These are phyloP conservation scores for Coregonus ussuriensis DNA, from an alignment of 2,797 vertebrate genomes.

Conservation along the genomic window DNA sequence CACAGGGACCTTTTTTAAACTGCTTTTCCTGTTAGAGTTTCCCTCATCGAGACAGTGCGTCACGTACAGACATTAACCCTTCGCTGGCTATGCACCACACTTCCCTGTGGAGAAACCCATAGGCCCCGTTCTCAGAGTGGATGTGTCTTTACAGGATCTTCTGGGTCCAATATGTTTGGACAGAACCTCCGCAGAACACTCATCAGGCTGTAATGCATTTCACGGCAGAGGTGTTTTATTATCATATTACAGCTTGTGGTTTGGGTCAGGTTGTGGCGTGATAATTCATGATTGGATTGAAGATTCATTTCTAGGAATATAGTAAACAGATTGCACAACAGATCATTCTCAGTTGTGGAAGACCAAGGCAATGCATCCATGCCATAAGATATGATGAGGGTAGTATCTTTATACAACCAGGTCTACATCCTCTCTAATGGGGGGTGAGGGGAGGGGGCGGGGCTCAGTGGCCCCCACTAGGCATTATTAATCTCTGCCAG, in stretches of 20 bases:
- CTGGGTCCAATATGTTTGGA: conserved; percentile 56
- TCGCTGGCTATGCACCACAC: conserved; percentile 43
- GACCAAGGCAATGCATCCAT: background rate
- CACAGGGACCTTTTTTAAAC: conserved; percentile 76
- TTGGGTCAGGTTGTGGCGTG: background rate
- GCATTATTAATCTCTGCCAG: conserved; percentile 76
- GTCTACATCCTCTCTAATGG: conserved; percentile 22
- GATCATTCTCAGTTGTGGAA: background rate
- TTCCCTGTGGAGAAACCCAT: conserved; percentile 50
- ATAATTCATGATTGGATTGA: background rate
- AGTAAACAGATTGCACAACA: background rate
- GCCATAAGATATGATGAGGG: background rate
- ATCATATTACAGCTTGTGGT: conserved; percentile 52
- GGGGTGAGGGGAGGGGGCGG: background rate
- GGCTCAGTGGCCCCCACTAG: conserved; percentile 16
- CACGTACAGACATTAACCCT: conserved; percentile 76
- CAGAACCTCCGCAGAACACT: conserved; percentile 53
- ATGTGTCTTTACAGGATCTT: conserved; percentile 10
- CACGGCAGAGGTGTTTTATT: conserved; percentile 8
- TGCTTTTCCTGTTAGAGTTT: conserved; percentile 79
- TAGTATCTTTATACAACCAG: background rate
- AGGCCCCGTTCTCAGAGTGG: conserved; percentile 54
- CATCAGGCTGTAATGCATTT: conserved; percentile 69
- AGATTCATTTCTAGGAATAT: background rate
- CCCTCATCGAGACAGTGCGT: conserved; percentile 80